Percentiles rank a stretch among this genome's conserved stretches.
These are phyloP conservation scores for Sicus ferrugineus DNA, from an alignment of 2,888 invertebrate genomes.

Conservation along the genomic window DNA sequence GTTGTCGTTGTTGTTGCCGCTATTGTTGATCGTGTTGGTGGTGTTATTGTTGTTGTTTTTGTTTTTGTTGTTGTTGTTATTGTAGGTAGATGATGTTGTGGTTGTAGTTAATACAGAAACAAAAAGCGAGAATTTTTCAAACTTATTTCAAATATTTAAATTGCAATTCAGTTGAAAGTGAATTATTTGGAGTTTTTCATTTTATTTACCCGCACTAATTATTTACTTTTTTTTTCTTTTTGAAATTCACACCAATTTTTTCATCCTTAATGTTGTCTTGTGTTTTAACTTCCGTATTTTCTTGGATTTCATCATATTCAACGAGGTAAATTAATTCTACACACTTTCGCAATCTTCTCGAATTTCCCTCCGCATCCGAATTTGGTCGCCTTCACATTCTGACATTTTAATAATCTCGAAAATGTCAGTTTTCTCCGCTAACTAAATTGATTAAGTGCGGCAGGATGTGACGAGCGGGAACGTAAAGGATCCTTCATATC, in stretches of 20 bases:
- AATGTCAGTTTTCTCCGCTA: not conserved
- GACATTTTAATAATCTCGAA: constrained; percentile 12
- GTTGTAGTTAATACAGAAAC: no score
- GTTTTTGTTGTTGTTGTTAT: not conserved
- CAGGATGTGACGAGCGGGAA: not conserved
- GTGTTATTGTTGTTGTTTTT: not conserved
- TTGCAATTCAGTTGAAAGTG: no score
- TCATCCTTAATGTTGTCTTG: no score
- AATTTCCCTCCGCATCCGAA: no score
- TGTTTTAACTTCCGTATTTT: no score
- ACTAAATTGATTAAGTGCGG: constrained; percentile 4
- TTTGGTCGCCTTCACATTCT: not conserved
- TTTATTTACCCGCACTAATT: no score
- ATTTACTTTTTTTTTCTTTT: no score
- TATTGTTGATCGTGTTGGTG: not conserved
- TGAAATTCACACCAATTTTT: no score
- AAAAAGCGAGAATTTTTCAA: no score
- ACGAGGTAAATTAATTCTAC: constrained; percentile 50
- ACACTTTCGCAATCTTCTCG: not conserved
- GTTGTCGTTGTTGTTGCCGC: not conserved
- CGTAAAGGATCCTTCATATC: not conserved
- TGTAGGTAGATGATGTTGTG: not conserved
- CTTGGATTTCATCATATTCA: no score
- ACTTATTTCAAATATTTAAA: no score
- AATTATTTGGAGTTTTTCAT: no score